Percentiles rank a stretch among this genome's conserved stretches.
Conservation (phyloP, 2,888 invertebrate species). For the Aleiodes testaceus region DNA sequence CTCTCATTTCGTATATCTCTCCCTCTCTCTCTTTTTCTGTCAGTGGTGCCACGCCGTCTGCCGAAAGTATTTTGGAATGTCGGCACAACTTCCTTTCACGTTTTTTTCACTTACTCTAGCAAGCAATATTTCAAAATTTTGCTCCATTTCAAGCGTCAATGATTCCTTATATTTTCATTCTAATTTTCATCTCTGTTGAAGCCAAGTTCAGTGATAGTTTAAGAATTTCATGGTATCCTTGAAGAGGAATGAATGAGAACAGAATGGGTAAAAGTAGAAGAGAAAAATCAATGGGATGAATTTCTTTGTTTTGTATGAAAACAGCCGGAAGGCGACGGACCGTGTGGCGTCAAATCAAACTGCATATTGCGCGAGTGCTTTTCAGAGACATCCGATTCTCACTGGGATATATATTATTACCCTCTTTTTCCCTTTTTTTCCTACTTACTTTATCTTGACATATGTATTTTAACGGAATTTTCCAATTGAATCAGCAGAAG, state of each 20-base stretch:
- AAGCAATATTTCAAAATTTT: not conserved
- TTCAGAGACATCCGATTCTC: constrained; percentile 27
- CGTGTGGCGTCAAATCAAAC: constrained; percentile 65
- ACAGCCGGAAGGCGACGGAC: constrained; percentile 65
- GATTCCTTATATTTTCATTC: not conserved
- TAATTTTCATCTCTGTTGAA: constrained; percentile 1
- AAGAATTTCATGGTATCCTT: constrained; percentile 18
- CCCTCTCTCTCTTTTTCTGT: constrained; percentile 1
- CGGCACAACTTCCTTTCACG: constrained; percentile 10
- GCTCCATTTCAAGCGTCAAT: not conserved
- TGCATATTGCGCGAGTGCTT: constrained; percentile 56
- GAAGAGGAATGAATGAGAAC: constrained; percentile 6
- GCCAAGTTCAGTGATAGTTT: constrained; percentile 9
- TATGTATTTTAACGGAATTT: too few relatives aligned
- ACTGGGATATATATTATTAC: constrained; percentile 20
- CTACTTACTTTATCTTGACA: not conserved
- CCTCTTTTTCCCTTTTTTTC: not conserved
- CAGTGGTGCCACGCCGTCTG: constrained; percentile 68
- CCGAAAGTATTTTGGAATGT: constrained; percentile 49
- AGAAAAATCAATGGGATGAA: constrained; percentile 53
- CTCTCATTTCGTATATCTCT: constrained; percentile 13
- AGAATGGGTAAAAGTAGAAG: constrained; percentile 36
- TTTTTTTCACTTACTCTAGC: not conserved
- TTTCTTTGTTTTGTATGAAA: constrained; percentile 70
- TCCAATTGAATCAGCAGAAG: too few relatives aligned